A percentile compares a stretch with the other conserved stretches of the same genome.
These are phyloP conservation scores for Temnothorax ravouxi DNA, from an alignment of 2,888 invertebrate species.

Conservation along the genomic window DNA sequence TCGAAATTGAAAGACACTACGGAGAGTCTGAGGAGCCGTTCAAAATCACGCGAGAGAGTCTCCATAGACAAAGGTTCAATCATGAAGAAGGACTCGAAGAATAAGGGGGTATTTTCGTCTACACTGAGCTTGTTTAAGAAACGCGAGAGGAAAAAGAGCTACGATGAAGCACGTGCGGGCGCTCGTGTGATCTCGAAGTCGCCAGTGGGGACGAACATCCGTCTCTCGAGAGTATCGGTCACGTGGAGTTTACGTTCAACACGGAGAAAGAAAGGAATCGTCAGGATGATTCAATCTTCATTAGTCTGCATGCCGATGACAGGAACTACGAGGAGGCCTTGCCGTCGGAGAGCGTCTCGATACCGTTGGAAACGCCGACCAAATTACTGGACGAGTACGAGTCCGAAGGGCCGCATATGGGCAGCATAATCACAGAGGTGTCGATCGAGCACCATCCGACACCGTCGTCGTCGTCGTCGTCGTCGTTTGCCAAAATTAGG, in stretches of 20 bases:
- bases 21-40: slow-evolving; percentile 85
- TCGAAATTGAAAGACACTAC: slow-evolving; percentile 85
- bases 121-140: slow-evolving; percentile 84
- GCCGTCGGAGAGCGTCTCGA: slow-evolving; percentile 84
- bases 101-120: slow-evolving; percentile 85
- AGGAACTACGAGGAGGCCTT: slow-evolving; percentile 79
- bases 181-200: slow-evolving; percentile 55
- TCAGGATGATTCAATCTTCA: slow-evolving; percentile 80
- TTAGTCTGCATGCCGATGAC: slow-evolving; percentile 81
- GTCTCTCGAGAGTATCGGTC: slow-evolving; percentile 81
- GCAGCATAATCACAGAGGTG: slow-evolving; percentile 82
- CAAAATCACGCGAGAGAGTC: slow-evolving; percentile 84
- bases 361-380: slow-evolving; percentile 83
- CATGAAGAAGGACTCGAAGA: slow-evolving; percentile 83
- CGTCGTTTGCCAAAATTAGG: slow-evolving; percentile 62
- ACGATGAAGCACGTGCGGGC: slow-evolving; percentile 76
- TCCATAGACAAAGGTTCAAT: slow-evolving; percentile 77
- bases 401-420: slow-evolving; percentile 72
- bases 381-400: slow-evolving; percentile 84
- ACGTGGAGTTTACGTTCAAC: slow-evolving; percentile 81
- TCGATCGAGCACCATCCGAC: slow-evolving; percentile 84
- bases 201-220: slow-evolving; percentile 55
- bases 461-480: slow-evolving; percentile 44
- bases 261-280: slow-evolving; percentile 74
- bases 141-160: slow-evolving; percentile 83